Evolutionary conservation across 2,888 invertebrate species (phyloP).

Genomic region (Ypsolopha scabrella): DNA sequence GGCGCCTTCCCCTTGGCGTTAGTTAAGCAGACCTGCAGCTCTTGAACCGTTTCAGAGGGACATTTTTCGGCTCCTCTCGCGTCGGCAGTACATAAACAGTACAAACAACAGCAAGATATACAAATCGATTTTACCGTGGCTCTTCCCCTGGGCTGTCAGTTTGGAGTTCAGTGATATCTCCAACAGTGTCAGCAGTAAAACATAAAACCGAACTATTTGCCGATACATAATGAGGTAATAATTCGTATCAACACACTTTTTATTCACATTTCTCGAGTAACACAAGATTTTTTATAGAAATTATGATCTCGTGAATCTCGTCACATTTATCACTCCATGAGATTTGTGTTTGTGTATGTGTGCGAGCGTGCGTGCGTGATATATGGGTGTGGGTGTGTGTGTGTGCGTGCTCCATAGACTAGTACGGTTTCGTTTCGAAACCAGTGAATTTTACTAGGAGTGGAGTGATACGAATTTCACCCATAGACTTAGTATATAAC

Average conservation of each 20-base stretch:
- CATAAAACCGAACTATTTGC: slow-evolving; percentile 73
- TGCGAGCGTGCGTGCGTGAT: not conserved
- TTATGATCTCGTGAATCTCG: slow-evolving; percentile 5
- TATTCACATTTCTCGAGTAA: slow-evolving; percentile 50
- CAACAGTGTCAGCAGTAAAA: slow-evolving; percentile 76
- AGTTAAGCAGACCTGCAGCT: no score
- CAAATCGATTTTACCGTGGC: slow-evolving; percentile 76
- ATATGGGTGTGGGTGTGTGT: not conserved
- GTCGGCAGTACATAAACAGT: not conserved
- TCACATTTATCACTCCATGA: not conserved
- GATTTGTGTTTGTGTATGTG: not conserved
- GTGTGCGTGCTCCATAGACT: slow-evolving; percentile 1
- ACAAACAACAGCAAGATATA: not conserved
- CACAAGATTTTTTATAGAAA: slow-evolving; percentile 25
- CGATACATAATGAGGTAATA: slow-evolving; percentile 59
- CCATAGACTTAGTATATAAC: no score
- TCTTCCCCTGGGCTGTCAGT: slow-evolving; percentile 79
- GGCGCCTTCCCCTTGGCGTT: no score
- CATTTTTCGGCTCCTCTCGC: no score
- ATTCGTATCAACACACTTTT: slow-evolving; percentile 28
- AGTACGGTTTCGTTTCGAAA: not conserved
- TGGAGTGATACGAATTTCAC: no score
- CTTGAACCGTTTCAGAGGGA: no score
- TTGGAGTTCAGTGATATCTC: slow-evolving; percentile 76
- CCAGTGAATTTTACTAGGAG: no score